Evolutionary conservation across 2,113 vertebrate genomes (phyloP).

Genomic region (Carassius gibelio): DNA sequence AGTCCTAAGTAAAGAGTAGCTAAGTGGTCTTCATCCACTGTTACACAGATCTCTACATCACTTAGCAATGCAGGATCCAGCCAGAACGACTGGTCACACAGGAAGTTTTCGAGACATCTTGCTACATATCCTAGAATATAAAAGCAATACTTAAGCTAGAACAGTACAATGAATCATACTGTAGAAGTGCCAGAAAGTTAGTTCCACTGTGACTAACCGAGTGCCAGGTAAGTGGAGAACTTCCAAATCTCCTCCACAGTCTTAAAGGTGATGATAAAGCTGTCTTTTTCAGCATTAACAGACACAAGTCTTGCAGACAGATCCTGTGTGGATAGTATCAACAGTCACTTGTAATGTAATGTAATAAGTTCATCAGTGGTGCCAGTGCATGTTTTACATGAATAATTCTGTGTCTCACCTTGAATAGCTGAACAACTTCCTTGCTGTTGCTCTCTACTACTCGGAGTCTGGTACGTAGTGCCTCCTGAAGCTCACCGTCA

Average conservation of each 20-base stretch:
- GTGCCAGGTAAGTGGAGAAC: conserved; percentile 90
- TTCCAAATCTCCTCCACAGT: conserved; percentile 97
- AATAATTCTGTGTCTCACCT: conserved; percentile 72
- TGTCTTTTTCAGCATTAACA: conserved; percentile 84
- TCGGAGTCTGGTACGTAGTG: conserved; percentile 85
- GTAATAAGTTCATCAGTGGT: conserved; percentile 2
- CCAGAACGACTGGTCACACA: conserved; percentile 91
- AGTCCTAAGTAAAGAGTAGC: conserved; percentile 85
- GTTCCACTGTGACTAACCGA: conserved; percentile 76
- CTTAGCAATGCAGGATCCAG: conserved; percentile 85
- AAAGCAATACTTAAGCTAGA: not conserved
- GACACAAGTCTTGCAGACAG: conserved; percentile 91
- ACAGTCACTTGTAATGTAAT: not conserved
- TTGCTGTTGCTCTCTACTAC: conserved; percentile 89
- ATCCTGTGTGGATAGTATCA: conserved; percentile 75
- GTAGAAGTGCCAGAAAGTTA: not conserved
- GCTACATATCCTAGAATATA: conserved; percentile 83
- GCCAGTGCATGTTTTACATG: conserved; percentile 1
- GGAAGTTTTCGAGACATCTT: conserved; percentile 89
- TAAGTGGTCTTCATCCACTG: conserved; percentile 84
- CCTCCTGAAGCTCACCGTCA: conserved; percentile 84
- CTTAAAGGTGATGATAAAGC: conserved; percentile 93
- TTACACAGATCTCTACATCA: conserved; percentile 87
- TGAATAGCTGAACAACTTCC: conserved; percentile 85
- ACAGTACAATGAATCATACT: not conserved